Conservation (phyloP, 2,797 vertebrate genomes). For the Capromys pilorides region DNA sequence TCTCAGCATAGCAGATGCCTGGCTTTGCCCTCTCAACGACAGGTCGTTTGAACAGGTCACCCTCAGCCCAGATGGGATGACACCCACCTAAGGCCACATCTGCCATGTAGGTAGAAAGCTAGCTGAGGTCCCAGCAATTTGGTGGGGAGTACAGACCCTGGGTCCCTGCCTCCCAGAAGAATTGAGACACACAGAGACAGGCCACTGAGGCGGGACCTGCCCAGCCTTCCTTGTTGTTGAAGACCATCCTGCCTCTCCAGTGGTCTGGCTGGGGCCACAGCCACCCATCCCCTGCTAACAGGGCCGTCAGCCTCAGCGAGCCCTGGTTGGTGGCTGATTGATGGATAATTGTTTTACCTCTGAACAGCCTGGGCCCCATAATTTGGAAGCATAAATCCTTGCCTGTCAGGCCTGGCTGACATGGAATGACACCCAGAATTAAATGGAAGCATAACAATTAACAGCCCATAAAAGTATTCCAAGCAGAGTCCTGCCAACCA, state of each 20-base stretch:
- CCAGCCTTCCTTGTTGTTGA: neutral
- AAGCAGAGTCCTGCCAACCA: neutral
- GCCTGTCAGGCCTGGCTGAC: slow-evolving; percentile 60
- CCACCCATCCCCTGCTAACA: neutral
- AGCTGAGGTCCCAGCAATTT: neutral
- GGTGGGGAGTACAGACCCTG: too few relatives aligned
- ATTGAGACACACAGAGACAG: neutral
- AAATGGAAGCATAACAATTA: slow-evolving; percentile 76
- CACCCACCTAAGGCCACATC: neutral
- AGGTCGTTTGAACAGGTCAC: neutral
- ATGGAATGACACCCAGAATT: slow-evolving; percentile 67
- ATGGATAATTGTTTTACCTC: slow-evolving; percentile 79
- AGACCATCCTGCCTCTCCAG: neutral
- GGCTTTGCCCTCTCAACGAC: neutral
- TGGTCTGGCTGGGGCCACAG: neutral
- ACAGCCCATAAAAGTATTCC: slow-evolving; percentile 61
- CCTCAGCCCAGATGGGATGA: neutral
- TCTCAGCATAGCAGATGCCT: neutral
- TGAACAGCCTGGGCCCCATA: slow-evolving; percentile 63
- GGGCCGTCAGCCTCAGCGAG: neutral
- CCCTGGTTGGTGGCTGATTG: slow-evolving; percentile 71
- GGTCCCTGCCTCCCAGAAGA: neutral
- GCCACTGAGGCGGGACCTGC: neutral
- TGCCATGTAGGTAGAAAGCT: fast-evolving
- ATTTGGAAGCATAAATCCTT: slow-evolving; percentile 73